phyloP scores from a whole-genome alignment of 2,113 vertebrate genomes.

The Upupa epops region DNA sequence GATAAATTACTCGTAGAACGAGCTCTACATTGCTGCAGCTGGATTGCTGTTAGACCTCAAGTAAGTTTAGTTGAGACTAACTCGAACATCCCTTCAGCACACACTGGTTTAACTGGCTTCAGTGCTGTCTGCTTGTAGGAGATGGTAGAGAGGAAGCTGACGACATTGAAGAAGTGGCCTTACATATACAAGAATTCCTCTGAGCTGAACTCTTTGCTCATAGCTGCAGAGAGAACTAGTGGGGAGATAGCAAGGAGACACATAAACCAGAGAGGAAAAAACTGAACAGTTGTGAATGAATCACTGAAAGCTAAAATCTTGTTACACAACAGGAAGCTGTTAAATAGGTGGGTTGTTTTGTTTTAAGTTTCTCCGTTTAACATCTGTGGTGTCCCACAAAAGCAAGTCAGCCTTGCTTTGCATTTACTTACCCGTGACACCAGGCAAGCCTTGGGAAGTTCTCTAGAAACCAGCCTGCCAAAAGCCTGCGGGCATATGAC shows the following conservation, averaged over 20 bases:
- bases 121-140: not conserved
- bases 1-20: accelerated
- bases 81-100: not conserved
- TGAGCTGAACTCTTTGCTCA: not conserved
- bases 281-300: not conserved
- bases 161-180: not conserved
- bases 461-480: constrained; percentile 36
- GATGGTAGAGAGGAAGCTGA: not conserved
- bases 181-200: not conserved
- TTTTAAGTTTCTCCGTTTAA: not conserved
- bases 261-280: not conserved
- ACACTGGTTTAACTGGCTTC: not conserved
- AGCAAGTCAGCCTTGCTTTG: not conserved
- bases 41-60: not conserved
- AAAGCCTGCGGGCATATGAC: not conserved
- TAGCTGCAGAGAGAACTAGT: not conserved
- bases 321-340: not conserved
- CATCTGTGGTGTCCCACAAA: constrained; percentile 10
- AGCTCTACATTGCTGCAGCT: not conserved
- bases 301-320: not conserved
- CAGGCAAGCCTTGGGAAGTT: constrained; percentile 36
- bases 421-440: constrained; percentile 12
- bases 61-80: not conserved
- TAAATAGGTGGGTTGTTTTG: not conserved
- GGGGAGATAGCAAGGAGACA: not conserved